Evolutionary conservation across 2,113 vertebrate genomes (phyloP).

Genomic region (Ancistrus triradiatus): DNA sequence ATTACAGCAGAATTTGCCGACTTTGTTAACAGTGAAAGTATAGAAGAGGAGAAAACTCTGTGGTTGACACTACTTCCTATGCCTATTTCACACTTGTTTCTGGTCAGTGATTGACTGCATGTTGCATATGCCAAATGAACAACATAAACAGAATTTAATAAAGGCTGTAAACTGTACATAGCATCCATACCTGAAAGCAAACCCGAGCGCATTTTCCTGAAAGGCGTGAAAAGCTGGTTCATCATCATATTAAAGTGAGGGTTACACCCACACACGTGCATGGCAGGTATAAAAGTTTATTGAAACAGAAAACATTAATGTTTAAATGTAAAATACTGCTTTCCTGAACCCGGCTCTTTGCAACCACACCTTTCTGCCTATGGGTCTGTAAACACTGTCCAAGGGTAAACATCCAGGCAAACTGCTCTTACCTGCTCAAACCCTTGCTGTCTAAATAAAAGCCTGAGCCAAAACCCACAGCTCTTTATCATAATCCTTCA

Average conservation of each 20-base stretch:
- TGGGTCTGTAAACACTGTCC: conserved; percentile 32
- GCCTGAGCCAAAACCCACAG: not conserved
- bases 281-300: not conserved
- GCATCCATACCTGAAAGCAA: not conserved
- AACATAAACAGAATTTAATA: no score
- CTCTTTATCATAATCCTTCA: not conserved
- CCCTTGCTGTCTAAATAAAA: conserved; percentile 10
- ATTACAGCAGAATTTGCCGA: no score
- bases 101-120: no score
- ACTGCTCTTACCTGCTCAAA: conserved; percentile 30
- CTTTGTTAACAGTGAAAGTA: no score
- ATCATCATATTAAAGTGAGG: not conserved
- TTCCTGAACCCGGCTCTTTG: conserved; percentile 4
- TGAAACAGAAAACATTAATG: not conserved
- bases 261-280: not conserved
- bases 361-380: conserved; percentile 36
- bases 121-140: no score
- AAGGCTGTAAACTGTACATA: no score
- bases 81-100: no score
- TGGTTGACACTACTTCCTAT: no score
- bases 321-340: not conserved
- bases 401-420: conserved; percentile 38
- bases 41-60: no score
- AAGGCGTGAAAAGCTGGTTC: conserved; percentile 6
- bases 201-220: not conserved